These are phyloP conservation scores for Pogonus chalceus DNA, from an alignment of 1,140 invertebrate species.

Conservation along the genomic window DNA sequence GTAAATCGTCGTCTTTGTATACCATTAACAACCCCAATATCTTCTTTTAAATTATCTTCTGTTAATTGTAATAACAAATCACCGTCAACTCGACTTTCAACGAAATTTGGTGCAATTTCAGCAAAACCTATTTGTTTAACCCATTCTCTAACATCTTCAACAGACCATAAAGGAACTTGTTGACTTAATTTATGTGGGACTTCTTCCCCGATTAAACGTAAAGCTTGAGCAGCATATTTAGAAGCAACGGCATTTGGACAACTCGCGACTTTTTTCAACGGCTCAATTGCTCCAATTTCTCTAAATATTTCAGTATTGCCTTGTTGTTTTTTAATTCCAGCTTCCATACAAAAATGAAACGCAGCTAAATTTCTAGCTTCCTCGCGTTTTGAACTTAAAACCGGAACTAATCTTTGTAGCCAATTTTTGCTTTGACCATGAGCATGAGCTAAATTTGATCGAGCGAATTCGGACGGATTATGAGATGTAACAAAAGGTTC, in stretches of 20 bases:
- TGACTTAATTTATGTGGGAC: slow-evolving; percentile 95
- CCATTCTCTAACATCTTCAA: slow-evolving; percentile 94
- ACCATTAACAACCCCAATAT: slow-evolving; percentile 89
- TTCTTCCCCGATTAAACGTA: slow-evolving; percentile 91
- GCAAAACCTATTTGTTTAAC: slow-evolving; percentile 94
- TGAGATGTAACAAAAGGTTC: slow-evolving; percentile 93
- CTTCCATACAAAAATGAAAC: slow-evolving; percentile 99
- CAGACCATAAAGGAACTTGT: slow-evolving; percentile 95
- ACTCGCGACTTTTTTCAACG: slow-evolving; percentile 91
- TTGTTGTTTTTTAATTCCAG: slow-evolving; percentile 93
- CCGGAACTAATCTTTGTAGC: slow-evolving; percentile 85
- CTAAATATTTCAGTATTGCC: slow-evolving; percentile 89
- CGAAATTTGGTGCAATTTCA: slow-evolving; percentile 73
- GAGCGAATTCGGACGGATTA: slow-evolving; percentile 90
- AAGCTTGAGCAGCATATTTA: slow-evolving; percentile 91
- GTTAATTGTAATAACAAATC: slow-evolving; percentile 89
- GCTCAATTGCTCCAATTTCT: slow-evolving; percentile 91
- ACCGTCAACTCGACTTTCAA: slow-evolving; percentile 91
- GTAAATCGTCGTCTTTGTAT: slow-evolving; percentile 88
- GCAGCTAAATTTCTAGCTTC: slow-evolving; percentile 94
- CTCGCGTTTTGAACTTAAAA: slow-evolving; percentile 90
- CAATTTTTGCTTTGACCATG: slow-evolving; percentile 96
- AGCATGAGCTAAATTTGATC: slow-evolving; percentile 81
- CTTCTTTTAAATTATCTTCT: slow-evolving; percentile 83
- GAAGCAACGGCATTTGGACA: slow-evolving; percentile 96